Evolutionary conservation across 1,140 invertebrate genomes (phyloP), one percentile per base, ranked within the genome.

Genomic region (Drosophila ironensis): DNA sequence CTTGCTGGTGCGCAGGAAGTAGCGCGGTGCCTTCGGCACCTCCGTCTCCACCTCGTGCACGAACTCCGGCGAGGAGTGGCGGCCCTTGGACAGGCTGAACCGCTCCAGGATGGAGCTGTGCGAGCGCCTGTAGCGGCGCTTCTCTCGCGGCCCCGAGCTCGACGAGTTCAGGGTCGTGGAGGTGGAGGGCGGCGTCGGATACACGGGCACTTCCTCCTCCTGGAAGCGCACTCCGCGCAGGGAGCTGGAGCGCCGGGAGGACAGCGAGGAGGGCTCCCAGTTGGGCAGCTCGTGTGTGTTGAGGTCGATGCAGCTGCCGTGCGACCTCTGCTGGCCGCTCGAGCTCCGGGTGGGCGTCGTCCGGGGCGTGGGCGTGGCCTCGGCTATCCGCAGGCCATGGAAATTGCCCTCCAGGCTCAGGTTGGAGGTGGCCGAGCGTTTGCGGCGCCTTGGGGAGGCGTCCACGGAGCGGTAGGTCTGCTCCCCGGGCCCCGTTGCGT

Each of bases 1-100:
- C 46, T 90, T 91, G 61, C 91, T 90, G 46, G 90, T 90, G 38
- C 91, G 80, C 45, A 91, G 78, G 61, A 74, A 90, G 44, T 91
- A 91, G 20, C 82, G 74, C 24, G 86, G 88, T 2, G 59, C 54
- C 46, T 73, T 68, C 11, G 56, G 38, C 25, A 86, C 33, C 5
- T 64, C 56, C 38, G 68, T 40, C 41, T 89, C 88, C 27, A n/a
- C n/a, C n/a, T n/a, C n/a, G n/a, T 71, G 66, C 5, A 52, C 84
- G 16, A 72, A 89, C 61, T 89, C 88, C 2, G 88, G 87, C 7
- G 88, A 88, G 0, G 88, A 89, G 42, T 74, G 74, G 0, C 88
- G 74, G 0, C 88, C 75, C 25, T 82, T 78, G 14, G 72, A 70
- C 27, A 74, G 63, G 46, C 88, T 89, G 6, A 89, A 86, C 0